These are phyloP conservation scores for Lordiphosa collinella DNA, from an alignment of 1,140 invertebrate genomes.

Conservation along the genomic window DNA sequence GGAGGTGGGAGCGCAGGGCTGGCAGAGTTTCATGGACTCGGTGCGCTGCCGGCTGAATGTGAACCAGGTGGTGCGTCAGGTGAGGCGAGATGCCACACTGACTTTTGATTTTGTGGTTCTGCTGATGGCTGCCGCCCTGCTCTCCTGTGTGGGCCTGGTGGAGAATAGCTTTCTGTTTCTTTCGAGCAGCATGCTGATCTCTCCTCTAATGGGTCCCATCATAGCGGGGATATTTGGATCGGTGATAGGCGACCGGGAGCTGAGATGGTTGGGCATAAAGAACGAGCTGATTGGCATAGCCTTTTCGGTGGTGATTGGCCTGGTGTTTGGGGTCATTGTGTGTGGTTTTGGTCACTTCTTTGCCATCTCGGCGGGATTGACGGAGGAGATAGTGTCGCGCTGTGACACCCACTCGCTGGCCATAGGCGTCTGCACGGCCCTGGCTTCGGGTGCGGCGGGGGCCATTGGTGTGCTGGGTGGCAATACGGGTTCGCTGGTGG, in stretches of 20 bases:
- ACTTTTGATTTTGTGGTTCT: slow-evolving; percentile 88
- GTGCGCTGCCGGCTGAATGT: slow-evolving; percentile 85
- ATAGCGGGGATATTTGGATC: slow-evolving; percentile 86
- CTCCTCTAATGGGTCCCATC: slow-evolving; percentile 89
- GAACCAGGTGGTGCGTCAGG: slow-evolving; percentile 85
- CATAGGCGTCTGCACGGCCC: slow-evolving; percentile 84
- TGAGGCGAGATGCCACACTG: slow-evolving; percentile 83
- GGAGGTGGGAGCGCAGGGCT: slow-evolving; percentile 48
- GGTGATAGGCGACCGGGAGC: slow-evolving; percentile 83
- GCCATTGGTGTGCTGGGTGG: slow-evolving; percentile 86
- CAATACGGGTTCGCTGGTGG: slow-evolving; percentile 87
- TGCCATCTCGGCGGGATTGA: slow-evolving; percentile 82
- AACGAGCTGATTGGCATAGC: slow-evolving; percentile 85
- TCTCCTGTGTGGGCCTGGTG: slow-evolving; percentile 86
- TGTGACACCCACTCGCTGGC: slow-evolving; percentile 83
- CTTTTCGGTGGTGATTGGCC: slow-evolving; percentile 83
- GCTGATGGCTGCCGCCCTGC: slow-evolving; percentile 84
- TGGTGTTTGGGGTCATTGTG: slow-evolving; percentile 83
- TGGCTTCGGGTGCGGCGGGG: slow-evolving; percentile 86
- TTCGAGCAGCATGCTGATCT: slow-evolving; percentile 89
- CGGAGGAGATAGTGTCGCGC: slow-evolving; percentile 85
- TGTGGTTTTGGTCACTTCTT: slow-evolving; percentile 81
- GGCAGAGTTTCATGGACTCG: slow-evolving; percentile 82
- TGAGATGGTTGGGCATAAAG: slow-evolving; percentile 82
- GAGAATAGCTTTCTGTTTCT: slow-evolving; percentile 87